Conservation (phyloP, 2,888 invertebrate genomes). For the Parelbella ahira region DNA sequence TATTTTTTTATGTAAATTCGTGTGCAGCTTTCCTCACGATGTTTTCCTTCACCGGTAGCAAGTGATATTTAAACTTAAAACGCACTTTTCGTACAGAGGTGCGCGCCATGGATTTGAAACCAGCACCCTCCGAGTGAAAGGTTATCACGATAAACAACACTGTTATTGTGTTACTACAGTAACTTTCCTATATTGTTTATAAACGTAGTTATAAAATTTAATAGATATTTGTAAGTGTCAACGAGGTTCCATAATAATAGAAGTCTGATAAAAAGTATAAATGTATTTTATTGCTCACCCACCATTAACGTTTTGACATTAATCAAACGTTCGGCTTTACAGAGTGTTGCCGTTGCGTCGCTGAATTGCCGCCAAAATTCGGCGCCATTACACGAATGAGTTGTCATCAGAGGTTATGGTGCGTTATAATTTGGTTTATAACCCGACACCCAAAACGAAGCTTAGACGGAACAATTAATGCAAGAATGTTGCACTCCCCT, state of each 20-base stretch:
- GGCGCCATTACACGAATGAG: conserved; percentile 75
- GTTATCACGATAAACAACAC: too few relatives aligned
- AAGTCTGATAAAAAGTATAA: conserved; percentile 36
- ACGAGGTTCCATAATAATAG: conserved; percentile 46
- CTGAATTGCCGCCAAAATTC: conserved; percentile 63
- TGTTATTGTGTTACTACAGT: too few relatives aligned
- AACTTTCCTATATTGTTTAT: too few relatives aligned
- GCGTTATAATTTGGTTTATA: conserved; percentile 79
- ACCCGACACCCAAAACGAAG: conserved; percentile 66
- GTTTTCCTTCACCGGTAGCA: too few relatives aligned
- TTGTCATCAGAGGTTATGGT: conserved; percentile 72
- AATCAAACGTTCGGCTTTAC: conserved; percentile 54
- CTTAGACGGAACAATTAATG: conserved; percentile 57
- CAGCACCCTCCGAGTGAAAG: too few relatives aligned
- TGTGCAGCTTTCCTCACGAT: too few relatives aligned
- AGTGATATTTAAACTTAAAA: too few relatives aligned
- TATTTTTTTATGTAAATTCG: too few relatives aligned
- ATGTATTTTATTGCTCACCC: conserved; percentile 45
- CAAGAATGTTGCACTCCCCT: conserved; percentile 27
- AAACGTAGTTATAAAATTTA: too few relatives aligned
- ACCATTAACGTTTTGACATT: conserved; percentile 59
- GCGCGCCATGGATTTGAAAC: too few relatives aligned
- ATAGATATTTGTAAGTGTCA: too few relatives aligned
- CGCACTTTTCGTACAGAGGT: too few relatives aligned
- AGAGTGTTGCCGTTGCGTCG: conserved; percentile 39